Evolutionary conservation across 1,140 invertebrate species (phyloP), one percentile per base, ranked within the genome.

Genomic region (Neuroterus valhalla): DNA sequence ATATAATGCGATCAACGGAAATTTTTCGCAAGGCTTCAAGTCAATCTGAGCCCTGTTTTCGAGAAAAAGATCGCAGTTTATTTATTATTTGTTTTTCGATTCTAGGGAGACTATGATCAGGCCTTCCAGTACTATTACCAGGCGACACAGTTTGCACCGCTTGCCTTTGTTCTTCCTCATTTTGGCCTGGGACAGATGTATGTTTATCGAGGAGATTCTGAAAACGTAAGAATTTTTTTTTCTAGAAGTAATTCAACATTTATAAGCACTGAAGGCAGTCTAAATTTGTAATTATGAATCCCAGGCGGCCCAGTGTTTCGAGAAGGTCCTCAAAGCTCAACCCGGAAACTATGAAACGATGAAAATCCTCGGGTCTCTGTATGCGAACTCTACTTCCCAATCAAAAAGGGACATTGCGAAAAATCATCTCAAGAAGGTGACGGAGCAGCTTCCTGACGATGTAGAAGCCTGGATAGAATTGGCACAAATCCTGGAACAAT

Each of bases 71-170:
- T n/a, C n/a, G n/a, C n/a, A n/a, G n/a, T n/a, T n/a, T n/a, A n/a
- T 38, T 38, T 38, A 38, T 38, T 8, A 5, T 8, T 1, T 0
- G 6, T 1, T 10, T 38, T 38, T 38, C 10, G 4, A 38, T 88
- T 91, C 71, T 82, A 94, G 91, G 94, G 94, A 12, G 98, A 99
- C 88, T 99, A 97, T 87, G 97, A 98, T 85, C 97, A 99, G 90
- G 98, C 98, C 43, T 99, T 99, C 88, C 98, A 99, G 90, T 99
- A 99, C 91, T 99, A 99, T 86, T 99, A 99, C 89, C 98, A 99
- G 90, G 96, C 98, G 0, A 99, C 98, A 1, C 98, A 99, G 89
- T 99, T 99, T 91, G 97, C 98, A 0, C 95, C 97, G 0, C 91
- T 96, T 12, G 95, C 94, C 84, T 99, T 99, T 92, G 97, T 99